A percentile compares a stretch with the other conserved stretches of the same genome.
These are phyloP conservation scores for Pao palembangensis DNA, from an alignment of 2,113 vertebrate species.

Conservation along the genomic window DNA sequence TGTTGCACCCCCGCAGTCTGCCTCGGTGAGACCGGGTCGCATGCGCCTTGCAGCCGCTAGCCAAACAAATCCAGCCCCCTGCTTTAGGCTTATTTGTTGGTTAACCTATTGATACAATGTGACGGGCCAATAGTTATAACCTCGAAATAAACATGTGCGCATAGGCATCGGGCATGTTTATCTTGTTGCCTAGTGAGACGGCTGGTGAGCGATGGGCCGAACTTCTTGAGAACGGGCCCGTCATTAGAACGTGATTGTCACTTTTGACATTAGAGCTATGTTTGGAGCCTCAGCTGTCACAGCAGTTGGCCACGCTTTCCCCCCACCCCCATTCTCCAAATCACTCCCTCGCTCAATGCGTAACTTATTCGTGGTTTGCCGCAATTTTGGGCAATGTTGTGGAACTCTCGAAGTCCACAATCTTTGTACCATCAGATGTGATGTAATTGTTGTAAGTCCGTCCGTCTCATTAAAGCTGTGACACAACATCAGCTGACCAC, in stretches of 20 bases:
- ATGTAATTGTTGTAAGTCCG: background rate
- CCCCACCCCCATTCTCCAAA: background rate
- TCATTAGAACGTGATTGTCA: constrained; percentile 23
- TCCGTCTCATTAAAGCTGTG: background rate
- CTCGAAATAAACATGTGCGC: too few species aligned
- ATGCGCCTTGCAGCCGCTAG: constrained; percentile 32
- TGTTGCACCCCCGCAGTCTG: constrained; percentile 3
- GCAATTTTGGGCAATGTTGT: background rate
- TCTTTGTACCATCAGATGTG: background rate
- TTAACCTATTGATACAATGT: accelerated
- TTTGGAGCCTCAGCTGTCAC: constrained; percentile 49
- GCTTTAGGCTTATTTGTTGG: background rate
- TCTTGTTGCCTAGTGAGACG: constrained; percentile 49
- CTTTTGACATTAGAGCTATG: constrained; percentile 48
- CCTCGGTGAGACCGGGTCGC: constrained; percentile 8
- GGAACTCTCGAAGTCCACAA: background rate
- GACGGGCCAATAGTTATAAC: accelerated
- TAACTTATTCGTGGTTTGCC: background rate
- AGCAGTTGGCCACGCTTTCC: constrained; percentile 3
- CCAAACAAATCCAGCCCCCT: constrained; percentile 39
- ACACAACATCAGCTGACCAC: constrained; percentile 17
- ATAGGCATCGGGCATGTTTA: background rate
- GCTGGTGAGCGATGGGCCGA: constrained; percentile 33
- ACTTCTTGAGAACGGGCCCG: constrained; percentile 17
- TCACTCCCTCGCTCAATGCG: background rate